Evolutionary conservation across 2,888 invertebrate genomes (phyloP).

Genomic region (Leptinotarsa juncta): DNA sequence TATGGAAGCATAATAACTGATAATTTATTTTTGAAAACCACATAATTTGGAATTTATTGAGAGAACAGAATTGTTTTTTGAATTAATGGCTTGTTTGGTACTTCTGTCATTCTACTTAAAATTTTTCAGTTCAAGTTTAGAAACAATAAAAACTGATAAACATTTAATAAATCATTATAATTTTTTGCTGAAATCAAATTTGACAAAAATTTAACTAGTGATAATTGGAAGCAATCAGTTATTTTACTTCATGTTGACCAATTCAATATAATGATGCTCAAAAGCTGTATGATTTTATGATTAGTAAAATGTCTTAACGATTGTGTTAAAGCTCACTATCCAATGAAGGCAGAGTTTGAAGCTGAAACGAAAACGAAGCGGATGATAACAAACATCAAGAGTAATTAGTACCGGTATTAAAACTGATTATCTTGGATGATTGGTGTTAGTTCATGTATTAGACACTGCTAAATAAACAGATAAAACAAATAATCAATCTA

Average conservation of each 20-base stretch:
- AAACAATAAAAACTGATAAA: not conserved
- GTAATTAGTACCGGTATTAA: not conserved
- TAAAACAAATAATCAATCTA: not conserved
- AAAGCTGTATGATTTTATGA: slow-evolving; percentile 12
- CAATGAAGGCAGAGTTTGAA: not conserved
- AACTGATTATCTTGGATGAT: not conserved
- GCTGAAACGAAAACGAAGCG: slow-evolving; percentile 9
- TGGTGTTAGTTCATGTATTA: not conserved
- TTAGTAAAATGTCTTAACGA: not conserved
- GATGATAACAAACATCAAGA: not conserved
- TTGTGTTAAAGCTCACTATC: not conserved
- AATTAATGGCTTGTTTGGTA: too few species aligned
- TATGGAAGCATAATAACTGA: not conserved
- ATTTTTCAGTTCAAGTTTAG: not conserved
- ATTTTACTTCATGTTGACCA: slow-evolving; percentile 1
- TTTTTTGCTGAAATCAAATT: not conserved
- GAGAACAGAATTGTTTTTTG: not conserved
- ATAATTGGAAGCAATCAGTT: not conserved
- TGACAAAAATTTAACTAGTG: not conserved
- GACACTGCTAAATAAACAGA: not conserved
- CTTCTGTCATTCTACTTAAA: too few species aligned
- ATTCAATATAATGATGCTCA: not conserved
- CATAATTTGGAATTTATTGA: not conserved
- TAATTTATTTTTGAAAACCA: not conserved
- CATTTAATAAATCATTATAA: too few species aligned